Evolutionary conservation across 1,140 invertebrate genomes (phyloP), one percentile per base, ranked within the genome.

Genomic region (Drosophila sechellia): DNA sequence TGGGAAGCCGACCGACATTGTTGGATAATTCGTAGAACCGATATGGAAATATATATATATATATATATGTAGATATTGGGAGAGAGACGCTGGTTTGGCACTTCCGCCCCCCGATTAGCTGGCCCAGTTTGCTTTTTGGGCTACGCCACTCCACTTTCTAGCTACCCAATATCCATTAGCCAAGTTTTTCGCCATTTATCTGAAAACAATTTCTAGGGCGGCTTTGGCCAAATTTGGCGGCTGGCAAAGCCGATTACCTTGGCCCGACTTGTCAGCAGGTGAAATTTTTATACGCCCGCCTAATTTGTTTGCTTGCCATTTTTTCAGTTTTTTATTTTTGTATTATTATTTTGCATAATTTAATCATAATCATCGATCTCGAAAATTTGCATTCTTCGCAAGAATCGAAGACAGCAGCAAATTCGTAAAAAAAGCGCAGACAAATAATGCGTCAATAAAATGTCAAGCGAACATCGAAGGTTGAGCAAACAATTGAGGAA

Each of bases 261-360:
- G 83, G 81, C 50, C 53, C 46, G 81, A 58, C 54, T 72, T 79
- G 71, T 66, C 65, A 63, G 50, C 81, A 85, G 83, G 81, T 85
- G 81, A 85, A 85, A 85, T 85, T 84, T 85, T 61, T 63, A 49
- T 61, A 71, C 74, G 63, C 60, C 74, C 72, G 77, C 81, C 80
- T 79, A 71, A 84, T 84, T 84, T 79, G 71, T 55, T 59, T 77
- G 58, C 50, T 27, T 65, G 48, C 27, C 25, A 34, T 5, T 69
- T 52, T 60, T 48, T 52, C 25, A 34, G 4, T 58, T 52, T 60
- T 13, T 37, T n/a, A n/a, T 40, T 59, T 34, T 22, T 22, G 20
- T 22, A 22, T 22, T 74, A 46, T 68, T 43, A 25, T 43, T 86
- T 49, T 79, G 83, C 83, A 86, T 86, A 86, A 76, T 72, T 81